These are phyloP conservation scores for Etheostoma spectabile DNA, from an alignment of 2,113 vertebrate species.

Conservation along the genomic window DNA sequence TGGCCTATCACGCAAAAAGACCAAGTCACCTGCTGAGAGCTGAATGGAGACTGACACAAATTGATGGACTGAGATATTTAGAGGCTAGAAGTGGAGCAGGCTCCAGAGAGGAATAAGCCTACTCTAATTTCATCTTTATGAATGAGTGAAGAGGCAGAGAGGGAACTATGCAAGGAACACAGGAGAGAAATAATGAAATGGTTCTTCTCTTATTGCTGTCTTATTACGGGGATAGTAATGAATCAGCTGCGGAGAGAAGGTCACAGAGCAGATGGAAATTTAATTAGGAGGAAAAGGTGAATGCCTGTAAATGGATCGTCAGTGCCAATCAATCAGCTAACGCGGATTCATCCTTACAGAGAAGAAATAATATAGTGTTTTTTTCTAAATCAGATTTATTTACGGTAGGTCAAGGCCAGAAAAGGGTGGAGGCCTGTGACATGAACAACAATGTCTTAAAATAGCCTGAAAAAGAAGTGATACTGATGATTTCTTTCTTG, in stretches of 20 bases:
- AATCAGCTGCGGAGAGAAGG: slow-evolving; percentile 51
- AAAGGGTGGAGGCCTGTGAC: neutral
- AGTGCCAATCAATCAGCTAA: slow-evolving; percentile 28
- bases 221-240: slow-evolving; percentile 55
- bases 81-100: slow-evolving; percentile 60
- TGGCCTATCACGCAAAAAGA: slow-evolving; percentile 48
- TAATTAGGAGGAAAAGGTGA: slow-evolving; percentile 59
- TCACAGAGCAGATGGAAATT: slow-evolving; percentile 53
- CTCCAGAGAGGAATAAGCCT: slow-evolving; percentile 70
- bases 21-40: slow-evolving; percentile 53
- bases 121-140: slow-evolving; percentile 70
- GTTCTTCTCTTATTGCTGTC: slow-evolving; percentile 42
- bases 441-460: slow-evolving; percentile 1
- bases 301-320: slow-evolving; percentile 20
- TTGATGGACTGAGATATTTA: slow-evolving; percentile 67
- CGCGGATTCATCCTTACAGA: slow-evolving; percentile 8
- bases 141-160: slow-evolving; percentile 67
- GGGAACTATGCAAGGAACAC: slow-evolving; percentile 62
- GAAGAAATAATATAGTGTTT: neutral
- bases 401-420: slow-evolving; percentile 2
- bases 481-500: neutral
- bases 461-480: neutral
- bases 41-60: slow-evolving; percentile 71
- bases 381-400: slow-evolving; percentile 12
- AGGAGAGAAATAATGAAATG: slow-evolving; percentile 72